Evolutionary conservation across 2,888 invertebrate species (phyloP).

Genomic region (Drosophila buzzatii): DNA sequence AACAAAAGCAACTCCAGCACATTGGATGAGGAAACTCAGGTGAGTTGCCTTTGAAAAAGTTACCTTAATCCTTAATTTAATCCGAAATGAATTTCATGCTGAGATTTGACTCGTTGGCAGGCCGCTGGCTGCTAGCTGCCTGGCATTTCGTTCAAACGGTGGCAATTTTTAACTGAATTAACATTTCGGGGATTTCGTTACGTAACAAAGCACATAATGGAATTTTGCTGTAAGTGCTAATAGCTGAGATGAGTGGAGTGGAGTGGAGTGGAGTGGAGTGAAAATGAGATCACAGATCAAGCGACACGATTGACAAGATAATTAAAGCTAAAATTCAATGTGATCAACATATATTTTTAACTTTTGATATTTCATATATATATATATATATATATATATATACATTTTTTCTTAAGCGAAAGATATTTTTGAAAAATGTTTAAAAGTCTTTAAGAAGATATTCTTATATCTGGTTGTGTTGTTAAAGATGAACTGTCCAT

Average conservation of each 20-base stretch:
- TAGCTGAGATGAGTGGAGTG: conserved; percentile 4
- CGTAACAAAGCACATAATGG: conserved; percentile 49
- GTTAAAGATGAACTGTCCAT: background rate
- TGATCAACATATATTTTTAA: background rate
- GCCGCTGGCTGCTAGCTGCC: conserved; percentile 8
- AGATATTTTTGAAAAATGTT: no score
- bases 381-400: no score
- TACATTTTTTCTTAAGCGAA: no score
- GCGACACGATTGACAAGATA: background rate
- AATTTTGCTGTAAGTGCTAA: conserved; percentile 38
- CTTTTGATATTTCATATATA: no score
- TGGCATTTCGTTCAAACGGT: conserved; percentile 2
- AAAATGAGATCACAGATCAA: conserved; percentile 3
- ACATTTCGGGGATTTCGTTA: conserved; percentile 47
- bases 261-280: no score
- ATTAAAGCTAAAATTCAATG: background rate
- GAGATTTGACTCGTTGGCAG: conserved; percentile 57
- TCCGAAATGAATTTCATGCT: conserved; percentile 75
- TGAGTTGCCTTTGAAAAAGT: conserved; percentile 60
- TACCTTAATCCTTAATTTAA: conserved; percentile 74
- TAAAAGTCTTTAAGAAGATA: no score
- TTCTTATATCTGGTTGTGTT: no score
- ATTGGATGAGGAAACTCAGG: conserved; percentile 23
- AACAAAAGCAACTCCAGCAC: conserved; percentile 18
- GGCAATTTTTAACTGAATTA: conserved; percentile 55